Base-by-base conservation (phyloP, 2,113 vertebrate species). In the Martes martes region DNA sequence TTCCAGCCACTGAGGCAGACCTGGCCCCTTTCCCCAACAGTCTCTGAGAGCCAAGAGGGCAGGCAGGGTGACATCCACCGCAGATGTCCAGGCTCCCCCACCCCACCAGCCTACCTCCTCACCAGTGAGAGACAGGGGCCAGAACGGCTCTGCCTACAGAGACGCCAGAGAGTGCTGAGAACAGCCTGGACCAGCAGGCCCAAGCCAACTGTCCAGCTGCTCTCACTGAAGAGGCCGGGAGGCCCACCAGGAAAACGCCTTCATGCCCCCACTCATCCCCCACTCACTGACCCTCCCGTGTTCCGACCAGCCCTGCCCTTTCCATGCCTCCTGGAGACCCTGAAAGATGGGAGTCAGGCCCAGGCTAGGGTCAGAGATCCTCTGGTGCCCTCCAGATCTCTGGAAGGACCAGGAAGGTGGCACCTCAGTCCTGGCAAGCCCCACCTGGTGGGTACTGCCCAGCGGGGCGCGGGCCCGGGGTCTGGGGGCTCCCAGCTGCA, bases 371-470 rank as follows among this genome's bases (percentile, higher is more conserved):
- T 71, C 71, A 74, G 42, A 89, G 79, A 71, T 4, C 23, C 39
- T 69, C 61, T 39, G 76, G 36, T 18, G 0, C 39, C 57, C 69
- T 4, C 21, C 1, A 31, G 45, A 47, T 50, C 31, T 61, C 73
- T 65, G 52, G 67, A 50, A 65, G 81, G 80, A 78, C 52, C 18
- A 26, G 7, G 31, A 65, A 24, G 24, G 61, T 2, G 65, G 7
- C 8, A 90, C 45, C 50, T 93, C 26, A 5, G 10, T 89, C 26
- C 19, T 15, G 36, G 39, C 7, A 82, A 95, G 89, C 33, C 97
- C 97, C 97, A 98, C 98, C 98, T 97, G 88, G 45, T 3, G 4
- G 52, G 80, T 92, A 63, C 94, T 95, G 59, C 94, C 33, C 55
- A 80, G 55, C 0, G 67, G 80, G 36, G 26, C 33, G 9, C 5